Evolutionary conservation across 2,888 invertebrate species (phyloP), one percentile per base, ranked within the genome.

Genomic region (Leuctra nigra): DNA sequence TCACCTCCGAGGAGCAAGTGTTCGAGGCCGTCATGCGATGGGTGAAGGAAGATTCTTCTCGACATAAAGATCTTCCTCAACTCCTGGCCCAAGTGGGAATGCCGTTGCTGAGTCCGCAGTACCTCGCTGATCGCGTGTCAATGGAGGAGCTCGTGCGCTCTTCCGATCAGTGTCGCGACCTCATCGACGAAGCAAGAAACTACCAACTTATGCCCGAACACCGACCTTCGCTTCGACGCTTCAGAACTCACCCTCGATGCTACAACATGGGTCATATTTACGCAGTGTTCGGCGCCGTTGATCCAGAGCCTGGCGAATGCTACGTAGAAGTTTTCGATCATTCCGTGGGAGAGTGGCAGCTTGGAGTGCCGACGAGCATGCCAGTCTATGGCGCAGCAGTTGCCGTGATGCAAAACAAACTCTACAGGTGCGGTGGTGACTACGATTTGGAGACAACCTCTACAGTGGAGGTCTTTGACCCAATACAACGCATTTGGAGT

Each of bases 191-290:
- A 72, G 92, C 92, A 1, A 81, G 87, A 68, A 91, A 91, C 68
- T 93, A 87, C 70, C 89, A 91, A 70, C 73, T 92, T 57, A 85
- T 93, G 77, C 93, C 92, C 1, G 91, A 92, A 69, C 74, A 91
- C 60, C 75, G 91, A 6, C 79, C 82, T n/a, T 20, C 35, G 50
- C 72, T 91, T 61, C 87, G 87, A 67, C 86, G 86, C 59, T 88
- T 87, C 69, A 79, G 86, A 63, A 86, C 86, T 1, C 77, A 85
- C 58, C 87, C 87, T 9, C 77, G 92, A 23, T 83, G 83, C 63
- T 87, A 87, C 64, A 78, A 87, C 18, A 81, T 84, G 63, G 91
- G 91, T 0, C 82, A 87, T 65, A 89, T 92, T 61, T 92, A 87
- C 71, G 91, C 90, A 46, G 88, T 92, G 36, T 91, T 91, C 20